phyloP scores from a whole-genome alignment of 2,797 vertebrate species.

The Malacoraja senta region DNA sequence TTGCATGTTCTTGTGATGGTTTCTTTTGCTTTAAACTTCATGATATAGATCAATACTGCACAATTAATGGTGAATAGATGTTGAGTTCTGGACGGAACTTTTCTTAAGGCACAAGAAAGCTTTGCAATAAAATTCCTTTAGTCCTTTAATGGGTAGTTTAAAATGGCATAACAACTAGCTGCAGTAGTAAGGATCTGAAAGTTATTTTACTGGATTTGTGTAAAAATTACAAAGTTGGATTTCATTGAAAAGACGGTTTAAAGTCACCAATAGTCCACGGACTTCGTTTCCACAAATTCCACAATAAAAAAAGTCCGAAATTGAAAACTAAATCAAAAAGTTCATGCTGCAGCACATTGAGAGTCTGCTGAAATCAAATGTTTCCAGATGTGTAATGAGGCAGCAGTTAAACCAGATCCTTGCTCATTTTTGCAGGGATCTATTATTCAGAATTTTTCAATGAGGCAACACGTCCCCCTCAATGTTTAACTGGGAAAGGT shows the following conservation, averaged over 20 bases:
- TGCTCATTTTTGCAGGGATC: not conserved
- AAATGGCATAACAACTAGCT: not conserved
- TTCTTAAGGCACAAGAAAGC: not conserved
- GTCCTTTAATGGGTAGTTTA: not conserved
- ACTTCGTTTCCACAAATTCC: slow-evolving; percentile 16
- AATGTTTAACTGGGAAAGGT: not conserved
- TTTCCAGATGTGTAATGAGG: slow-evolving; percentile 27
- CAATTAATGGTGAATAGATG: not conserved
- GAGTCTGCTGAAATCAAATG: slow-evolving; percentile 11
- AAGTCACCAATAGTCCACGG: not conserved
- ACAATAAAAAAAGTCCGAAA: slow-evolving; percentile 10
- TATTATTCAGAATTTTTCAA: not conserved
- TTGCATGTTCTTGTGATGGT: not conserved
- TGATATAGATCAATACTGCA: not conserved
- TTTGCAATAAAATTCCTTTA: not conserved
- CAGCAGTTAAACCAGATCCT: not conserved
- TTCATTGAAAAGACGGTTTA: not conserved
- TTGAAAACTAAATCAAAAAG: slow-evolving; percentile 15
- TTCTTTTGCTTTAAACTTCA: not conserved
- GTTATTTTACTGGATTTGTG: not conserved
- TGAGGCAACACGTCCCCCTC: not conserved
- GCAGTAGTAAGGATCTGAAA: not conserved
- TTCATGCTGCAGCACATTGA: not conserved
- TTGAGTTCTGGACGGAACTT: not conserved
- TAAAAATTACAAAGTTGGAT: not conserved